Conservation (phyloP, 2,113 vertebrate genomes). For the Psophia crepitans region DNA sequence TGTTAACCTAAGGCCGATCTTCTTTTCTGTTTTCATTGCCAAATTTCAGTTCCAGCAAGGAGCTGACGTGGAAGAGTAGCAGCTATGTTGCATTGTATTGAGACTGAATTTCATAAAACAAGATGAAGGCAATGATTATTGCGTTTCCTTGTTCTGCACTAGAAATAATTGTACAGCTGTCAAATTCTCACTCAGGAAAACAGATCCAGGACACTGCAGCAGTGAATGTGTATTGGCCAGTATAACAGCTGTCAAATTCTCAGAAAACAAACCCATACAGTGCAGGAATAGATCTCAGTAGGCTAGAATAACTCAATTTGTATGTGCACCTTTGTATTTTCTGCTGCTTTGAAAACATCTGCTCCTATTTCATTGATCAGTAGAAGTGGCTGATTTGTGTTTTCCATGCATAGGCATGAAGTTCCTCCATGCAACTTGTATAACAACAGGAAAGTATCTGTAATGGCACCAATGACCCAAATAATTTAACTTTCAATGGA, state of each 20-base stretch:
- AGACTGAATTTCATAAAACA: conserved; percentile 10
- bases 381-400: neutral
- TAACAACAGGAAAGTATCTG: neutral
- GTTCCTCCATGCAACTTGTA: neutral
- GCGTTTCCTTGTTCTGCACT: neutral
- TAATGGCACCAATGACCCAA: conserved; percentile 24
- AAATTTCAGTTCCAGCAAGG: neutral
- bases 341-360: conserved; percentile 33
- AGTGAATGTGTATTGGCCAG: neutral
- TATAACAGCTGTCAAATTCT: conserved; percentile 39
- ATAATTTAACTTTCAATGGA: conserved; percentile 18
- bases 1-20: neutral
- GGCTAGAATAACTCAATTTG: conserved; percentile 28
- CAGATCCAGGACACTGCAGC: conserved; percentile 3
- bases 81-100: neutral
- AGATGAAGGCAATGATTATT: conserved; percentile 24
- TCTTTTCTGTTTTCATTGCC: neutral
- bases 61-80: neutral
- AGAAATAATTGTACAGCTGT: conserved; percentile 61
- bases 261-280: neutral
- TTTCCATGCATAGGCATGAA: neutral
- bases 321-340: neutral
- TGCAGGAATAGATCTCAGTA: neutral
- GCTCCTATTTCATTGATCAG: neutral
- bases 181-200: conserved; percentile 39